A percentile compares a stretch with the other conserved stretches of the same genome.
phyloP scores from a whole-genome alignment of 2,888 invertebrate genomes.

The Liposcelis brunnea region DNA sequence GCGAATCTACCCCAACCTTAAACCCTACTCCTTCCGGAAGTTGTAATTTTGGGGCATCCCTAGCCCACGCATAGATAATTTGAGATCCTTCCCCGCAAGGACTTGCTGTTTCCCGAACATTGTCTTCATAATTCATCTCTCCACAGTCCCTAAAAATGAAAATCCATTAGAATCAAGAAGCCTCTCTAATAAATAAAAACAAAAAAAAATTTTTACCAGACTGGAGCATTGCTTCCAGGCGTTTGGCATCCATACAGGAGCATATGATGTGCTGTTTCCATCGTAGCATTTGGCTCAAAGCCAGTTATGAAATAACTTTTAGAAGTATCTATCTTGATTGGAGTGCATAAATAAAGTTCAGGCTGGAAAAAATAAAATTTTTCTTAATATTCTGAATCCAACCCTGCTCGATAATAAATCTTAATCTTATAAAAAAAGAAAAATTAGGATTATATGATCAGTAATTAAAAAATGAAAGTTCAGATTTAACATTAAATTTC shows the following conservation, averaged over 20 bases:
- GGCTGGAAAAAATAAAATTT: slow-evolving; percentile 49
- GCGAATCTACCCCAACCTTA: slow-evolving; percentile 66
- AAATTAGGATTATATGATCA: background rate
- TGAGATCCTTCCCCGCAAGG: slow-evolving; percentile 52
- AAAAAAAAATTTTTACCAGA: slow-evolving; percentile 41
- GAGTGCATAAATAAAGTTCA: slow-evolving; percentile 82
- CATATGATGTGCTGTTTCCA: slow-evolving; percentile 87
- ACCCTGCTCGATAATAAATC: no score
- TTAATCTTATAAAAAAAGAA: background rate
- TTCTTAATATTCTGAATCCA: background rate
- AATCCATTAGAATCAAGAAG: slow-evolving; percentile 11
- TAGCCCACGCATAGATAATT: slow-evolving; percentile 90
- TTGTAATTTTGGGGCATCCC: slow-evolving; percentile 66
- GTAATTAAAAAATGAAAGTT: no score
- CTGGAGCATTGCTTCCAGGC: slow-evolving; percentile 51
- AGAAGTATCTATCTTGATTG: slow-evolving; percentile 60
- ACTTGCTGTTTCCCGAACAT: slow-evolving; percentile 34
- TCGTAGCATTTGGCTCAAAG: slow-evolving; percentile 80
- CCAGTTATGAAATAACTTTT: slow-evolving; percentile 79
- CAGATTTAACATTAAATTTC: no score
- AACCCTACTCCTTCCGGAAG: slow-evolving; percentile 83
- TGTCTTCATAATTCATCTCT: slow-evolving; percentile 55
- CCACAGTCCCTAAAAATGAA: slow-evolving; percentile 64
- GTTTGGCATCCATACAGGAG: slow-evolving; percentile 73
- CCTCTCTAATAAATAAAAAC: background rate